Evolutionary conservation across 2,888 invertebrate species (phyloP), one percentile per base, ranked within the genome.

Genomic region (Cataglyphis cursor): DNA sequence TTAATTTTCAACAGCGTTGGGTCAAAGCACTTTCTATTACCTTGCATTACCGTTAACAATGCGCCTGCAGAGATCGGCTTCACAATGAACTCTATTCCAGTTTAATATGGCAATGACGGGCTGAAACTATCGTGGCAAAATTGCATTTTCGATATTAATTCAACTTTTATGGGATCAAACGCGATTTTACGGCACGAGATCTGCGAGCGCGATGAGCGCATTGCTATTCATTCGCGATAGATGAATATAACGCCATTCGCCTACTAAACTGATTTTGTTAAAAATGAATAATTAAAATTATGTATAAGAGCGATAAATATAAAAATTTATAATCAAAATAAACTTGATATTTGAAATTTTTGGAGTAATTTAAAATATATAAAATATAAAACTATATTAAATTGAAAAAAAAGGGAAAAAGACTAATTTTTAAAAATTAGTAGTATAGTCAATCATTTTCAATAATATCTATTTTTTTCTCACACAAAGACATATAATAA

Each of bases 1-100:
- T 89, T 90, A 87, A 90, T 89, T 89, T 90, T 82, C 82, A 82
- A 61, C 68, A 66, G 82, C 65, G 31, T 12, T 51, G 66, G 74
- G 82, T 90, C 89, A 90, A 89, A 89, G 87, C 87, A 82, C 31
- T 44, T 80, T 90, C 87, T 89, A 89, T 90, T 90, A 87, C 85
- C 76, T 78, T 62, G 89, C 87, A 88, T 90, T 89, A 89, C 87
- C 87, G 85, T 83, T 85, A 87, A 88, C 90, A 82, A 87, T 76
- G 66, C 74, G 48, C 78, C 80, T 74, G 72, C 59, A 68, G 51
- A 64, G 73, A 61, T 78, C 31, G 78, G 62, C 59, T 51, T 61
- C 81, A 88, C 90, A 85, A 88, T 85, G 90, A 85, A 82, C 72
- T 78, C 61, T 41, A 51, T 51, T 44, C 70, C 51, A n/a, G 80